Conservation (phyloP, 2,113 vertebrate species). For the Hypanus sabinus region DNA sequence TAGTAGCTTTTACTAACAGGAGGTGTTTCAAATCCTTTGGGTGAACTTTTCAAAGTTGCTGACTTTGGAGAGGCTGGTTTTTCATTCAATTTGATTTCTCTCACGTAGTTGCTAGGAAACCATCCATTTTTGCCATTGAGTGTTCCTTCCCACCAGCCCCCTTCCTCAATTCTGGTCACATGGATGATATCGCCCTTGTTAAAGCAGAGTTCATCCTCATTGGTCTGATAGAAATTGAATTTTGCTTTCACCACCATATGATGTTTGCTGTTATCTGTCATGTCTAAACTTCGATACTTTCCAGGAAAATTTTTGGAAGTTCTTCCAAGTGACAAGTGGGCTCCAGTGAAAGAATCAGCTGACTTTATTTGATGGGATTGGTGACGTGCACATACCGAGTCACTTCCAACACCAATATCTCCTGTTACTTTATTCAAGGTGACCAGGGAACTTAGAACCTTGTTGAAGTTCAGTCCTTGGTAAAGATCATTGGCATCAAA, state of each 20-base stretch:
- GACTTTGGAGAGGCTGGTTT: constrained; percentile 94
- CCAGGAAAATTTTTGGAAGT: constrained; percentile 88
- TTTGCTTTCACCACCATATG: constrained; percentile 87
- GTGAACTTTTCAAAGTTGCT: constrained; percentile 84
- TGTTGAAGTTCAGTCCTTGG: constrained; percentile 89
- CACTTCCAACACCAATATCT: constrained; percentile 94
- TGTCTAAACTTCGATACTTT: constrained; percentile 97
- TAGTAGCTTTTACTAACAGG: constrained; percentile 97
- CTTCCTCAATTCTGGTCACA: constrained; percentile 88
- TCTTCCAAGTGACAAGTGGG: constrained; percentile 75
- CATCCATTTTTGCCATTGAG: constrained; percentile 82
- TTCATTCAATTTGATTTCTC: constrained; percentile 88
- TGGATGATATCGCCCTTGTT: constrained; percentile 86
- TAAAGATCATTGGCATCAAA: constrained; percentile 95
- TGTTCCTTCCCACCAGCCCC: constrained; percentile 95
- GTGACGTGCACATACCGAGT: constrained; percentile 83
- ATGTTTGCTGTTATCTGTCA: constrained; percentile 85
- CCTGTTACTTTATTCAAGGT: constrained; percentile 94
- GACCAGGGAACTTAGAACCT: constrained; percentile 88
- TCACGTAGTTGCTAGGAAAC: constrained; percentile 98
- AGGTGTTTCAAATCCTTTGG: constrained; percentile 89
- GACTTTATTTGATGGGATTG: constrained; percentile 90
- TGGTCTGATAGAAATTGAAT: constrained; percentile 95
- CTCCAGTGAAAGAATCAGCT: constrained; percentile 79
- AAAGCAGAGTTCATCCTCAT: constrained; percentile 96